Evolutionary conservation across 1,140 invertebrate species (phyloP), one percentile per base, ranked within the genome.

Genomic region (Aphidius ervi): DNA sequence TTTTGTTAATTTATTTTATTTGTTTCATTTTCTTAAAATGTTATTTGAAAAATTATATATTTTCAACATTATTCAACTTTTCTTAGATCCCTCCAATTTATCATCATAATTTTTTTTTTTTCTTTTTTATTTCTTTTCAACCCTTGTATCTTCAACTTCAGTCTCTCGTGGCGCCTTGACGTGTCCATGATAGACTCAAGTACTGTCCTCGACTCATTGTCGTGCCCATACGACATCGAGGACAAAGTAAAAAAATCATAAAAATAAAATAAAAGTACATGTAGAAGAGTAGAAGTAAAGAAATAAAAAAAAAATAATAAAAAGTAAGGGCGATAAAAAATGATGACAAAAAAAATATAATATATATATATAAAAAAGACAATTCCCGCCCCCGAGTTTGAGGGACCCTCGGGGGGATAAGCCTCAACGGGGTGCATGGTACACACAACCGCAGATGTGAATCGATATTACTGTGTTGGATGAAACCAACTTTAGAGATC

Each of bases 101-200:
- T 31, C 23, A 31, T 54, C 52, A 54, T 54, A 7, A 40, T 42
- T 4, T 20, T 54, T 20, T 42, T 42, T 6, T 42, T 6, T 52
- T 39, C 20, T 49, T 41, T 58, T 49, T 37, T 45, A 9, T 43
- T 37, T 31, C 9, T 39, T 20, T 10, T 41, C 48, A 50, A 42
- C 40, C 39, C 43, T 41, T 5, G 16, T 41, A n/a, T 9, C 40
- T 41, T 39, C 40, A 42, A 5, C 39, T 37, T 54, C 52, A 52
- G 6, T 7, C 5, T 37, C 9, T 23, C 49, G 42, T 43, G 46
- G 47, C 48, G 40, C 23, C 23, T 43, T 59, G 47, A 52, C 58
- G 48, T 59, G 47, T 59, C 48, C 47, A 10, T 46, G 58, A 52
- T 59, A 59, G 58, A 47, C 58, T 59, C 58, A 59, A 59, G 48